Evolutionary conservation across 2,113 vertebrate genomes (phyloP).

Genomic region (Garra rufa): DNA sequence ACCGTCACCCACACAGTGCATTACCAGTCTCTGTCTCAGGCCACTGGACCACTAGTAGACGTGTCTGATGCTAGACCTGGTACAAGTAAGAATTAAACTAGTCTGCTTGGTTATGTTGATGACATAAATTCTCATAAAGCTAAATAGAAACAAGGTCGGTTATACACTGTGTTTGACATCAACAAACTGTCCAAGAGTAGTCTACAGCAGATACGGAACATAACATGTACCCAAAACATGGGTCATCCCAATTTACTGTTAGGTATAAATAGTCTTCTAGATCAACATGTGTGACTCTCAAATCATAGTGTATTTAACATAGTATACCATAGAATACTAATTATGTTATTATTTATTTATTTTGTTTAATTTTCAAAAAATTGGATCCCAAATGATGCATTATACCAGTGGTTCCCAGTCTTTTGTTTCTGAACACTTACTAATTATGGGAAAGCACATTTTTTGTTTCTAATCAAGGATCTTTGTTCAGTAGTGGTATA

Average conservation of each 20-base stretch:
- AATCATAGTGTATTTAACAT: background rate
- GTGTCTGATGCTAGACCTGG: constrained; percentile 97
- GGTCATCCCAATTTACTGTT: too few species aligned
- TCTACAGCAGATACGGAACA: background rate
- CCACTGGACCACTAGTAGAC: constrained; percentile 95
- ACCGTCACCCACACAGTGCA: constrained; percentile 98
- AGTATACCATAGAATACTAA: background rate
- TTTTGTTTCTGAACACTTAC: too few species aligned
- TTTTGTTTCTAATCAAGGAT: too few species aligned
- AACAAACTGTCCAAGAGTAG: background rate
- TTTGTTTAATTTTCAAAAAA: too few species aligned
- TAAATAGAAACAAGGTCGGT: background rate
- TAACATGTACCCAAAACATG: too few species aligned
- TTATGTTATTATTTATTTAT: too few species aligned
- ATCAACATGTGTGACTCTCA: background rate
- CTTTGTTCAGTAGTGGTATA: too few species aligned
- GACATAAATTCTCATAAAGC: background rate
- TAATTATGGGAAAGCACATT: too few species aligned
- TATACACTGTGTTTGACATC: background rate
- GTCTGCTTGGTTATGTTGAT: background rate
- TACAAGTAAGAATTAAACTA: constrained; percentile 87
- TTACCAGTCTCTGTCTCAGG: constrained; percentile 97
- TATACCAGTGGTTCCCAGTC: too few species aligned
- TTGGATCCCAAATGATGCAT: too few species aligned
- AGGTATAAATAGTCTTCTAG: background rate